Conservation (phyloP, 2,797 vertebrate species). For the Epinephelus coioides region DNA sequence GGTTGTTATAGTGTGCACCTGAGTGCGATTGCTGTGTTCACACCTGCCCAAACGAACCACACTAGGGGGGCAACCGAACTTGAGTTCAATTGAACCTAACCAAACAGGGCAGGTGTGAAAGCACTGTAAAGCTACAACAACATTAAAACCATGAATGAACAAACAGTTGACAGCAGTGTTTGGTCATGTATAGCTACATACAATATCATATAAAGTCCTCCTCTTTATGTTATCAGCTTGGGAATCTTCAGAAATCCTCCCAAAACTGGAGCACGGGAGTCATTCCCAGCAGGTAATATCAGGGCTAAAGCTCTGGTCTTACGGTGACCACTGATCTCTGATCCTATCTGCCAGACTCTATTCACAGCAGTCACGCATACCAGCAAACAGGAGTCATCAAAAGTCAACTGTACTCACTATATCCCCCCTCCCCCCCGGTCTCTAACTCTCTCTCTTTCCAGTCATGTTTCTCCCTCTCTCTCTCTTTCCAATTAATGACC, state of each 20-base stretch:
- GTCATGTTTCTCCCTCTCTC: neutral
- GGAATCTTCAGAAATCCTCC: conserved; percentile 31
- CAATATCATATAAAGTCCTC: neutral
- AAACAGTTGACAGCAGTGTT: too few relatives aligned
- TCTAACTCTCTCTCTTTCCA: neutral
- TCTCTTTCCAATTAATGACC: neutral
- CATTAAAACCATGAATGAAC: too few relatives aligned
- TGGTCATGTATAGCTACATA: neutral
- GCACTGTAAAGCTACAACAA: too few relatives aligned
- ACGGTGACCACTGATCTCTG: conserved; percentile 33
- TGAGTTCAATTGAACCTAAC: too few relatives aligned
- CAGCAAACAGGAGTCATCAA: conserved; percentile 47
- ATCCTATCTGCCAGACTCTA: conserved; percentile 31
- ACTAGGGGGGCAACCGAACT: too few relatives aligned
- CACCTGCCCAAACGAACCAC: too few relatives aligned
- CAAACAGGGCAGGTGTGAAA: too few relatives aligned
- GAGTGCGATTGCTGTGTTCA: too few relatives aligned
- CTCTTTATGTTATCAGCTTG: conserved; percentile 12
- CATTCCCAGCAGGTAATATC: conserved; percentile 44
- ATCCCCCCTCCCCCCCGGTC: neutral
- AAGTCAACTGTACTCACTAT: neutral
- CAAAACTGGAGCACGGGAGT: conserved; percentile 5
- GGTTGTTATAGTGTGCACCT: too few relatives aligned
- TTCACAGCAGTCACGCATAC: conserved; percentile 46
- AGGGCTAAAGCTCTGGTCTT: conserved; percentile 35